Base-by-base conservation (phyloP, 2,113 vertebrate species). In the Motacilla tschutschensis region DNA sequence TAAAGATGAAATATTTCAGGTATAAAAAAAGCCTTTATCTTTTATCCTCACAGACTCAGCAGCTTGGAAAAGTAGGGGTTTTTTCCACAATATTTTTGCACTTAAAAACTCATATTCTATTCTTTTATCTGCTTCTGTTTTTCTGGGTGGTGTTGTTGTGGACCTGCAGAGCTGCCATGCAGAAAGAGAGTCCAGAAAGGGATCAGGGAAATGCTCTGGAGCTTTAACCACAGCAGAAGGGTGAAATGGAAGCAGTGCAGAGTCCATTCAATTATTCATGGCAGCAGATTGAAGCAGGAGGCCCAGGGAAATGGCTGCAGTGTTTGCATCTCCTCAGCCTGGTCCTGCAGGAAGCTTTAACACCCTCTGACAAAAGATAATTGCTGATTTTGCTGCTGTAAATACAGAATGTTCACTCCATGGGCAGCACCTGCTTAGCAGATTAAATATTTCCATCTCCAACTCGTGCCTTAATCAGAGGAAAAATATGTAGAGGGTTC, bases 1-100 rank as follows among this genome's bases (percentile, higher is more conserved):
- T 95, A 99, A 99, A 96, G 99, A 99, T 92, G 99, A 99, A 96
- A 99, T 99, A 97, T 99, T 99, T 95, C 99, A 99, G 98, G 99
- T 99, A 98, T 83, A 35, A 85, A 71, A 70, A 11, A 28, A 22
- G 1, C 4, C 33, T 60, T 81, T 51, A 3, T 41, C 19, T 53
- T 71, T 66, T 35, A 10, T 48, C 10, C 29, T 18, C 35, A n/a
- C 43, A 25, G 12, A 20, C 16, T 80, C 16, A 48, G 18, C 35
- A 78, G 4, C 46, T 24, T 85, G 41, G 67, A 17, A 44, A 48
- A 36, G 8, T 1, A 3, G 6, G 33, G 6, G 33, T 33, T 50
- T 50, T 51, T 67, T 31, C 46, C 29, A 20, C 12, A 31, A 10
- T 25, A 1, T 35, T 10, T 50, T 70, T 67, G 4, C 35, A 28